A percentile compares a stretch with the other conserved stretches of the same genome.
Conservation (phyloP, 2,888 invertebrate species). For the Smittia aterrima region DNA sequence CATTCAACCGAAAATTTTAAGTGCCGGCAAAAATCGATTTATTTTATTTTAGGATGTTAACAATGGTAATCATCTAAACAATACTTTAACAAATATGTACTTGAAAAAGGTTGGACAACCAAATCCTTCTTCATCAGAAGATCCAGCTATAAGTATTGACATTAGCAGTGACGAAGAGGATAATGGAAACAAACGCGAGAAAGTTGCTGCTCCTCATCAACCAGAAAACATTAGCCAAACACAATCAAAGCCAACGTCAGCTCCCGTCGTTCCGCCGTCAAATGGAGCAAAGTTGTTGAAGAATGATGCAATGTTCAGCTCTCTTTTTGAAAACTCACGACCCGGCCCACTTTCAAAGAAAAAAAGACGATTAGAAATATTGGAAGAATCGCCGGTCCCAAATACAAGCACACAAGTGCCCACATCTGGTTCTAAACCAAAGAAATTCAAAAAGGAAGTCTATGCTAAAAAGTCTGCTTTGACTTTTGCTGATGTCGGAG, state of each 20-base stretch:
- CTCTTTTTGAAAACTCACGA: too few relatives aligned
- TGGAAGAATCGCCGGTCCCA: constrained; percentile 43
- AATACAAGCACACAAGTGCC: neutral
- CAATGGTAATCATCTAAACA: constrained; percentile 48
- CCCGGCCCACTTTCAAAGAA: constrained; percentile 30
- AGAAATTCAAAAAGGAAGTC: constrained; percentile 52
- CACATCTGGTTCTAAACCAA: constrained; percentile 43
- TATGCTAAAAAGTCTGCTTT: constrained; percentile 49
- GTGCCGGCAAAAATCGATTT: constrained; percentile 43
- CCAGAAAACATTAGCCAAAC: neutral
- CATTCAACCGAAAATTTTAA: neutral
- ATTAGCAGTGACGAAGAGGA: constrained; percentile 75
- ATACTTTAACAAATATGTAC: constrained; percentile 57
- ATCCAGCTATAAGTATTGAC: constrained; percentile 68
- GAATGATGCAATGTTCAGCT: neutral
- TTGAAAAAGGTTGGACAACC: constrained; percentile 49
- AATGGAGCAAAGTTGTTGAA: neutral
- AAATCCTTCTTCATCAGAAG: constrained; percentile 55
- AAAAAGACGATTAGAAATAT: constrained; percentile 38
- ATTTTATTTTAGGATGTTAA: constrained; percentile 46
- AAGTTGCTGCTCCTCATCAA: neutral
- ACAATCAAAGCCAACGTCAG: neutral
- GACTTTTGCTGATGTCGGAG: constrained; percentile 77
- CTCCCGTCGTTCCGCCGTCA: neutral
- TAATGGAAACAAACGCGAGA: constrained; percentile 55